phyloP scores from a whole-genome alignment of 2,113 vertebrate genomes.

The Phoxinus phoxinus region DNA sequence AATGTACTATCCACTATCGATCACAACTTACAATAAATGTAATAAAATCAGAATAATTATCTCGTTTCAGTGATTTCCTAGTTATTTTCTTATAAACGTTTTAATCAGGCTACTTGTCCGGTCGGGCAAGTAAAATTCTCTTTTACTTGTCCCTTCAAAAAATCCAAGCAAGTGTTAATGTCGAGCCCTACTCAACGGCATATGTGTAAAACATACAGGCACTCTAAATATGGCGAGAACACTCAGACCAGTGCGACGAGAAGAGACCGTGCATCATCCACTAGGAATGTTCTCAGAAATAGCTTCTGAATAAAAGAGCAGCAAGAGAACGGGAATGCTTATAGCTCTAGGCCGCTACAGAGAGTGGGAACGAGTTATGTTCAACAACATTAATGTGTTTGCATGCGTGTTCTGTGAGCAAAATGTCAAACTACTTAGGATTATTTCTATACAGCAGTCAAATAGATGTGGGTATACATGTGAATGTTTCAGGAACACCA shows the following conservation, averaged over 20 bases:
- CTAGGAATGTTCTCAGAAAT: constrained; percentile 83
- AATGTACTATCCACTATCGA: too few species aligned
- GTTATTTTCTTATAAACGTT: too few species aligned
- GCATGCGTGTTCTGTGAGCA: not conserved
- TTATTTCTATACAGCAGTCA: not conserved
- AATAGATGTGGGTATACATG: not conserved
- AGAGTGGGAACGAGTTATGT: not conserved
- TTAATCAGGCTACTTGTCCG: too few species aligned
- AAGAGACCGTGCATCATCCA: constrained; percentile 73
- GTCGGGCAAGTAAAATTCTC: too few species aligned
- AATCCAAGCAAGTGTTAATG: too few species aligned
- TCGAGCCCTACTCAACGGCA: constrained; percentile 59
- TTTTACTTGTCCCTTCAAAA: too few species aligned
- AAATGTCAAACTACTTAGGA: not conserved
- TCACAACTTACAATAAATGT: too few species aligned
- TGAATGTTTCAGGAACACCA: not conserved
- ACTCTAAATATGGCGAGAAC: constrained; percentile 81
- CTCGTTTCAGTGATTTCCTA: too few species aligned
- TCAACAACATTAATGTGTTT: not conserved
- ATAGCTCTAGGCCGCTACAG: not conserved
- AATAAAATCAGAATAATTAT: too few species aligned
- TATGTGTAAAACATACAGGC: constrained; percentile 66
- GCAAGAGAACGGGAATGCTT: constrained; percentile 39
- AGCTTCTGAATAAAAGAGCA: constrained; percentile 77
- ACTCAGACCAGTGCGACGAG: constrained; percentile 68